These are phyloP conservation scores for Rhinopomastus cyanomelas DNA, from an alignment of 2,113 vertebrate genomes.

Conservation along the genomic window DNA sequence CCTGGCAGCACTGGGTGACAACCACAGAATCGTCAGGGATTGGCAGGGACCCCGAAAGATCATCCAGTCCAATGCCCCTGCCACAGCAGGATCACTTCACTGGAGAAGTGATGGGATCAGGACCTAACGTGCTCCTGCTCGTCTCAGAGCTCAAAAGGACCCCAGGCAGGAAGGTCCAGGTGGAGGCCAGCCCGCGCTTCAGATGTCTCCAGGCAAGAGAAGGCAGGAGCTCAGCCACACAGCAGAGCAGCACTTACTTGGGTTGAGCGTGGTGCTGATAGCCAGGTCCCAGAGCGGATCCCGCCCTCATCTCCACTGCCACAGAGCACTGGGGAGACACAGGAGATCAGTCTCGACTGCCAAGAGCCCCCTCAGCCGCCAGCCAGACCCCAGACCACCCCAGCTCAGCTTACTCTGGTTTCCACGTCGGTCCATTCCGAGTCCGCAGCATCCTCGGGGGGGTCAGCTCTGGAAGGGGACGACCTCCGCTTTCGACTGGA, in stretches of 20 bases:
- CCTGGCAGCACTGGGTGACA: too few relatives aligned
- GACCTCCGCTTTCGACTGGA: conserved; percentile 87
- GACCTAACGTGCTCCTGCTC: too few relatives aligned
- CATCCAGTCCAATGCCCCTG: too few relatives aligned
- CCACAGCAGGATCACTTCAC: too few relatives aligned
- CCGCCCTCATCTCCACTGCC: conserved; percentile 91
- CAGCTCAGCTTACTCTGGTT: conserved; percentile 81
- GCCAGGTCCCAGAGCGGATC: conserved; percentile 87
- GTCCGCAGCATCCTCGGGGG: conserved; percentile 62
- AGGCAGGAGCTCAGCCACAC: background rate
- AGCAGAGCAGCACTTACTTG: conserved; percentile 81
- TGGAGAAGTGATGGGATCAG: too few relatives aligned
- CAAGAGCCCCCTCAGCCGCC: background rate
- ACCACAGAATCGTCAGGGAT: too few relatives aligned
- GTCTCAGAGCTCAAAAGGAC: background rate
- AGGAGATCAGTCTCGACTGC: background rate
- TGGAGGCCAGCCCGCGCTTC: accelerated
- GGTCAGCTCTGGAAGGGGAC: conserved; percentile 64
- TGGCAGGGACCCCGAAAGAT: too few relatives aligned
- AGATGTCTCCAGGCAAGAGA: background rate
- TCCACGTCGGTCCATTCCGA: conserved; percentile 91
- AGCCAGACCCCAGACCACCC: background rate
- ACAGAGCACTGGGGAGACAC: conserved; percentile 84
- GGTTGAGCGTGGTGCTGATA: conserved; percentile 87
- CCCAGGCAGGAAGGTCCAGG: accelerated